Percentiles rank a stretch among this genome's conserved stretches.
Conservation (phyloP, 2,113 vertebrate genomes). For the Maylandia zebra region DNA sequence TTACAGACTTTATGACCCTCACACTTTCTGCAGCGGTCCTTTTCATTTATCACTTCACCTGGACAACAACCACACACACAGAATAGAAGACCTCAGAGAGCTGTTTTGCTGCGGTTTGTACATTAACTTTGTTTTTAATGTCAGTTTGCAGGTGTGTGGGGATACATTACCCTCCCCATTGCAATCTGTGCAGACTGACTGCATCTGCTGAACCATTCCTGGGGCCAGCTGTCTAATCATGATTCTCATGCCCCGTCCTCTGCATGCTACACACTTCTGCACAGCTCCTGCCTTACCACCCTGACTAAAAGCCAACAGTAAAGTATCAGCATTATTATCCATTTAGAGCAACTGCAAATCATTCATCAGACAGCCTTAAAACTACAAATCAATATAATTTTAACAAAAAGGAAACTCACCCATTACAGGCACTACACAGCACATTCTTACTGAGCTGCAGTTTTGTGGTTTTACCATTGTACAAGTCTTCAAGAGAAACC, state of each 20-base stretch:
- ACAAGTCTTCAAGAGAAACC: slow-evolving; percentile 97
- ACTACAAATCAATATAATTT: background rate
- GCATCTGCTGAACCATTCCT: slow-evolving; percentile 99
- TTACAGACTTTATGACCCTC: slow-evolving; percentile 97
- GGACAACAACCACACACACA: background rate
- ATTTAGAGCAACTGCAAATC: background rate
- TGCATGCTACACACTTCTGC: slow-evolving; percentile 91
- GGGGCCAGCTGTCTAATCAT: slow-evolving; percentile 98
- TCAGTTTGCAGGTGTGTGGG: background rate
- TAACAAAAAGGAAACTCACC: slow-evolving; percentile 76
- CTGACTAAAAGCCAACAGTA: slow-evolving; percentile 72
- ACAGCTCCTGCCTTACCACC: slow-evolving; percentile 95
- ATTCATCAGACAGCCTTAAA: background rate
- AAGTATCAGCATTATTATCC: background rate
- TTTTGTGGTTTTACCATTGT: slow-evolving; percentile 98
- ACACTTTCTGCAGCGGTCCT: slow-evolving; percentile 98
- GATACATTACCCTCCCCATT: slow-evolving; percentile 86
- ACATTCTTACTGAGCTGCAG: slow-evolving; percentile 99
- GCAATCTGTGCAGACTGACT: slow-evolving; percentile 96
- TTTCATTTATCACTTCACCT: slow-evolving; percentile 98
- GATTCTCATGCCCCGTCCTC: slow-evolving; percentile 91
- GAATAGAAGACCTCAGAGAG: background rate
- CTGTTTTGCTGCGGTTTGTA: background rate
- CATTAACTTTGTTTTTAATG: background rate
- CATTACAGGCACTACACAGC: slow-evolving; percentile 90